Percentiles rank a stretch among this genome's conserved stretches.
These are phyloP conservation scores for Rhynchophorus ferrugineus DNA, from an alignment of 1,140 invertebrate genomes.

Conservation along the genomic window DNA sequence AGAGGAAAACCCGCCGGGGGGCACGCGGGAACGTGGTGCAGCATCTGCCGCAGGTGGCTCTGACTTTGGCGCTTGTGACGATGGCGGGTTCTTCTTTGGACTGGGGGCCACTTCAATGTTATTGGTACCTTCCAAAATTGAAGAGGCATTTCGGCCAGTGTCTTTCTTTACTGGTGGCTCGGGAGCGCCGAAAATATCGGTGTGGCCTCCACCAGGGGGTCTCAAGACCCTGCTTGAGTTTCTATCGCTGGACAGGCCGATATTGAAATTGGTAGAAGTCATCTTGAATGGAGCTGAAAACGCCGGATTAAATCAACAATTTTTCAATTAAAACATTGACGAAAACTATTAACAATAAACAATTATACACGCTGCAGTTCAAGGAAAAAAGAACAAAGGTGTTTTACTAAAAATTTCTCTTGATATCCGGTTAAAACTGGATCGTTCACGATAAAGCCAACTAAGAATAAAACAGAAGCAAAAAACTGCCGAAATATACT, in stretches of 20 bases:
- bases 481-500: too few species aligned
- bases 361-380: too few species aligned
- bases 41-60: constrained; percentile 13
- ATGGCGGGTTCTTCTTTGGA: neutral
- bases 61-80: neutral
- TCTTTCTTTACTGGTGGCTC: constrained; percentile 21
- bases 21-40: constrained; percentile 25
- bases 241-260: constrained; percentile 27
- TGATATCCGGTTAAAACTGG: constrained; percentile 11
- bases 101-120: neutral
- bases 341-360: too few species aligned
- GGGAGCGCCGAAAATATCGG: constrained; percentile 34
- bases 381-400: neutral
- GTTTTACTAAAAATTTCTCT: neutral
- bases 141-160: constrained; percentile 26
- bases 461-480: too few species aligned
- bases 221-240: constrained; percentile 37
- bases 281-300: constrained; percentile 18
- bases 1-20: constrained; percentile 37
- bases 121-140: constrained; percentile 24
- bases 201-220: constrained; percentile 39
- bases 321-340: neutral
- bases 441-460: neutral
- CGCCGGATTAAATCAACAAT: neutral
- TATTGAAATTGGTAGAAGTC: constrained; percentile 34